Conservation (phyloP, 2,113 vertebrate genomes). For the Microcebus tavaratra region DNA sequence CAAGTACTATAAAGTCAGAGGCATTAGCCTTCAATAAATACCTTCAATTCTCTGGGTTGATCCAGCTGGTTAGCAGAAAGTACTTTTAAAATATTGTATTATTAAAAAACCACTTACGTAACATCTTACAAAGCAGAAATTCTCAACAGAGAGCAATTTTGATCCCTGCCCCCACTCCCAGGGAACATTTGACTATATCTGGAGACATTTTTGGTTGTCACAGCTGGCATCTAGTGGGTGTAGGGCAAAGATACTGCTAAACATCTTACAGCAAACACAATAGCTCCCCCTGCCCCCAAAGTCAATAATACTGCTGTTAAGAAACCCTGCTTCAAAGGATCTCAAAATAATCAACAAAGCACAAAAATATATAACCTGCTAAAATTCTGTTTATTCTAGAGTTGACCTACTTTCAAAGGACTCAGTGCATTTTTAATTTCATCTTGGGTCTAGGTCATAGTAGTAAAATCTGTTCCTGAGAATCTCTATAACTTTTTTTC, state of each 20-base stretch:
- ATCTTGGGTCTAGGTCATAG: not conserved
- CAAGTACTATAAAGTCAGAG: not conserved
- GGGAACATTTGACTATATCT: conserved; percentile 5
- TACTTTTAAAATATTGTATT: conserved; percentile 25
- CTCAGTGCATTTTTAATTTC: conserved; percentile 30
- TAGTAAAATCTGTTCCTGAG: conserved; percentile 35
- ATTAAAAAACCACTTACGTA: not conserved
- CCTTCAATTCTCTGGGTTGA: conserved; percentile 40
- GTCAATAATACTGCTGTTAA: not conserved
- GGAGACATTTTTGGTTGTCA: conserved; percentile 17
- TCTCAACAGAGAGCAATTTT: not conserved
- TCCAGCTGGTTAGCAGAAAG: conserved; percentile 17
- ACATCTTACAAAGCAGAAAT: not conserved
- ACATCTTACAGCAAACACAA: not conserved
- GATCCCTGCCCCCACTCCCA: not conserved
- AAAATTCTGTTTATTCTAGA: conserved; percentile 41
- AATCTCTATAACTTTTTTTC: not conserved
- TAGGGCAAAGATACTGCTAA: not conserved
- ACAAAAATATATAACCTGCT: not conserved
- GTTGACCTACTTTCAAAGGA: not conserved
- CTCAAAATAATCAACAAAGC: not conserved
- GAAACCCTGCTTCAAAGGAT: not conserved
- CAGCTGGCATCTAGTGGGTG: not conserved
- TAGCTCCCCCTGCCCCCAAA: not conserved
- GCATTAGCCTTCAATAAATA: not conserved